Conservation (phyloP, 2,888 invertebrate species). For the Serripes groenlandicus region DNA sequence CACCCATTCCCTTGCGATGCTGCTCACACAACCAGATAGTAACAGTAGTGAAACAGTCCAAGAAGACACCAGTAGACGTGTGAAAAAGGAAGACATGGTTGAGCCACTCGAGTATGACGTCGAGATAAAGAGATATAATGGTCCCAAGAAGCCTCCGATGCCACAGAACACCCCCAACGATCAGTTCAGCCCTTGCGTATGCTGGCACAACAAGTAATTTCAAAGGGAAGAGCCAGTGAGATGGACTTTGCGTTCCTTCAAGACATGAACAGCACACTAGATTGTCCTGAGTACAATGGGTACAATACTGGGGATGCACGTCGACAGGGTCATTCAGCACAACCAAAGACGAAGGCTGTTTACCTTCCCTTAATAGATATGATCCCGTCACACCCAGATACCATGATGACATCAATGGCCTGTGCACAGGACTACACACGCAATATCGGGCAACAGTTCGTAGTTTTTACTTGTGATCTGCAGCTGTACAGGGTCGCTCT, state of each 20-base stretch:
- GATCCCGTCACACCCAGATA: constrained; percentile 54
- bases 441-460: constrained; percentile 41
- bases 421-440: constrained; percentile 28
- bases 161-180: neutral
- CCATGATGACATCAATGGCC: constrained; percentile 56
- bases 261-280: neutral
- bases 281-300: constrained; percentile 34
- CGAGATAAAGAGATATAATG: constrained; percentile 13
- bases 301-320: constrained; percentile 36
- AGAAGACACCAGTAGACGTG: too few relatives aligned
- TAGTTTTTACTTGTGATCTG: constrained; percentile 55
- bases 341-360: constrained; percentile 48
- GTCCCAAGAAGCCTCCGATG: constrained; percentile 39
- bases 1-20: constrained; percentile 42
- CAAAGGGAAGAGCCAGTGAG: neutral
- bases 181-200: neutral
- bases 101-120: constrained; percentile 9
- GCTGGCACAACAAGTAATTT: neutral
- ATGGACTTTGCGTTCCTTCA: constrained; percentile 47
- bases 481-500: constrained; percentile 66
- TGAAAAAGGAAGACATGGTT: constrained; percentile 27
- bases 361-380: constrained; percentile 64
- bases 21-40: constrained; percentile 17
- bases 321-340: constrained; percentile 29
- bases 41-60: neutral